These are phyloP conservation scores for Cichladusa arquata DNA, from an alignment of 2,113 vertebrate genomes.

Conservation along the genomic window DNA sequence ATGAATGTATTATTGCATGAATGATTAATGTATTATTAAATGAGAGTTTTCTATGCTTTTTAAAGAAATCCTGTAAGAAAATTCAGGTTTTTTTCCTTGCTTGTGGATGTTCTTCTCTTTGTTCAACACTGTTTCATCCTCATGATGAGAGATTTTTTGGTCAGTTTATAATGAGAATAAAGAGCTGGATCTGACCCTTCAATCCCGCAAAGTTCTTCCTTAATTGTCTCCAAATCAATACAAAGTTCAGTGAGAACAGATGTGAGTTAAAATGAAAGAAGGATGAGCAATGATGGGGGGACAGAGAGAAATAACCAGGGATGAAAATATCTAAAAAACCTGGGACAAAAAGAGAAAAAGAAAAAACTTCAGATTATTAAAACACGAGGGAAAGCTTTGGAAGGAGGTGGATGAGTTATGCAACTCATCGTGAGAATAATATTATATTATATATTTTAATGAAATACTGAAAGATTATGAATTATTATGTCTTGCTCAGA, in stretches of 20 bases:
- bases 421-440: not conserved
- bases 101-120: not conserved
- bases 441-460: too few species aligned
- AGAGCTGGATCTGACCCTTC: not conserved
- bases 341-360: not conserved
- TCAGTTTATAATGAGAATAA: not conserved
- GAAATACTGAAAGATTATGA: not conserved
- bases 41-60: not conserved
- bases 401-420: not conserved
- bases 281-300: not conserved
- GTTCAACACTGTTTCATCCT: not conserved
- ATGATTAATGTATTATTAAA: not conserved
- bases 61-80: not conserved
- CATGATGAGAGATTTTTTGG: not conserved
- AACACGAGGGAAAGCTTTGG: not conserved
- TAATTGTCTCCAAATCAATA: not conserved
- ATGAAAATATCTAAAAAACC: not conserved
- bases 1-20: too few species aligned
- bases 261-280: not conserved
- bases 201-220: not conserved
- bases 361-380: not conserved
- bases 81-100: not conserved
- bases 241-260: not conserved
- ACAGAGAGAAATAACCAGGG: not conserved
- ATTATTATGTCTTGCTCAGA: not conserved